A percentile compares a stretch with the other conserved stretches of the same genome.
These are phyloP conservation scores for Python bivittatus DNA, from an alignment of 2,113 vertebrate species.

Conservation along the genomic window DNA sequence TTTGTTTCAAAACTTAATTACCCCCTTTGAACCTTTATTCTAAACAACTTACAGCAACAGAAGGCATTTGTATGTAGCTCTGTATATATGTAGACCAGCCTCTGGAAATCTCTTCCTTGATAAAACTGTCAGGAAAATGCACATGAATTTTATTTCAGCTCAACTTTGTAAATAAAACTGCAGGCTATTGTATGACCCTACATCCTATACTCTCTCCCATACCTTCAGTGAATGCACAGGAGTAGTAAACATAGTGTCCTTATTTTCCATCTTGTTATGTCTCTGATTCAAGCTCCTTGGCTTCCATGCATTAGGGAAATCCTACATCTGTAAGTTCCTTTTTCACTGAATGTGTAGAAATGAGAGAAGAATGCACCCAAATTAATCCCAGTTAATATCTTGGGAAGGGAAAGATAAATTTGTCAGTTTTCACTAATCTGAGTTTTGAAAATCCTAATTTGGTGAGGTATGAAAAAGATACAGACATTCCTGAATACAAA, in stretches of 20 bases:
- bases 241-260: neutral
- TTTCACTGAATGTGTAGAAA: neutral
- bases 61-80: neutral
- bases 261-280: neutral
- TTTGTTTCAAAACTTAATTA: neutral
- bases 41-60: neutral
- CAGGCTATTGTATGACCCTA: neutral
- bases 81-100: neutral
- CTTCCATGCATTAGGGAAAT: neutral
- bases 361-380: neutral
- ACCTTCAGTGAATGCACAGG: neutral
- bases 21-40: neutral
- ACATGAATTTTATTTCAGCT: neutral
- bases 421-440: neutral
- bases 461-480: neutral
- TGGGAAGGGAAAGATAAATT: neutral
- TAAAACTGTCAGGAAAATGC: neutral
- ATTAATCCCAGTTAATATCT: neutral
- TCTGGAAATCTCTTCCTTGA: neutral
- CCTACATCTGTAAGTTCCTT: neutral
- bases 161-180: neutral
- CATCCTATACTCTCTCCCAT: neutral
- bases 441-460: neutral
- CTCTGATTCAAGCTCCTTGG: neutral
- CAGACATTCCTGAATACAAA: neutral